Conservation (phyloP, 2,797 vertebrate genomes). For the Pipistrellus kuhlii region DNA sequence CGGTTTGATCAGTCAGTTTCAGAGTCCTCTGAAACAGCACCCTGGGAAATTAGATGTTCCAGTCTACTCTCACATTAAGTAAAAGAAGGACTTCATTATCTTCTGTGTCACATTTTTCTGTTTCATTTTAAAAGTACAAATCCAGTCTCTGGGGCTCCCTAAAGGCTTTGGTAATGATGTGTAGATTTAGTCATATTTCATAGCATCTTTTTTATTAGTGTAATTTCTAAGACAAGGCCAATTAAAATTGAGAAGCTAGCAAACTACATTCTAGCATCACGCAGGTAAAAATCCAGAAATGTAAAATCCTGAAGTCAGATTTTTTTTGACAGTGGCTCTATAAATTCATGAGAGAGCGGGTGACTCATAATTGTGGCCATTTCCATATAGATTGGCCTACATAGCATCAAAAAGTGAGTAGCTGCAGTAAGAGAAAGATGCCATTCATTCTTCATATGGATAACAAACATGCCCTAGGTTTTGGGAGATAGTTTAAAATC, state of each 20-base stretch:
- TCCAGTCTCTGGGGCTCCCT: neutral
- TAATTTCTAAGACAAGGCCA: neutral
- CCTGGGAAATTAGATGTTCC: neutral
- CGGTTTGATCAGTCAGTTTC: neutral
- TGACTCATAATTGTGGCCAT: neutral
- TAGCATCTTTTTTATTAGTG: neutral
- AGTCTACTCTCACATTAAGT: neutral
- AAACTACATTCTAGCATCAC: neutral
- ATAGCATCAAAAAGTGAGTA: neutral
- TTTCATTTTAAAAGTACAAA: neutral
- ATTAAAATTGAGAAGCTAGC: neutral
- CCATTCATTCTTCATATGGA: neutral
- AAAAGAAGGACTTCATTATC: neutral
- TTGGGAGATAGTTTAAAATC: neutral
- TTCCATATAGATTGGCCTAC: neutral
- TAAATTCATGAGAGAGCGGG: neutral
- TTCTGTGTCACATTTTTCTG: neutral
- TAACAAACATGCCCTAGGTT: neutral
- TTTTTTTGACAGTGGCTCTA: neutral
- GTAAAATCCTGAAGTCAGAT: neutral
- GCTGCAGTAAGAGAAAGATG: neutral
- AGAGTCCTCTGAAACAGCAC: neutral
- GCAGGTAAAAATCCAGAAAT: constrained; percentile 1
- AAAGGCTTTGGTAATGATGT: neutral
- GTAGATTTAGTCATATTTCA: neutral